Evolutionary conservation across 2,888 invertebrate genomes (phyloP).

Genomic region (Lasioglossum pauxillum): DNA sequence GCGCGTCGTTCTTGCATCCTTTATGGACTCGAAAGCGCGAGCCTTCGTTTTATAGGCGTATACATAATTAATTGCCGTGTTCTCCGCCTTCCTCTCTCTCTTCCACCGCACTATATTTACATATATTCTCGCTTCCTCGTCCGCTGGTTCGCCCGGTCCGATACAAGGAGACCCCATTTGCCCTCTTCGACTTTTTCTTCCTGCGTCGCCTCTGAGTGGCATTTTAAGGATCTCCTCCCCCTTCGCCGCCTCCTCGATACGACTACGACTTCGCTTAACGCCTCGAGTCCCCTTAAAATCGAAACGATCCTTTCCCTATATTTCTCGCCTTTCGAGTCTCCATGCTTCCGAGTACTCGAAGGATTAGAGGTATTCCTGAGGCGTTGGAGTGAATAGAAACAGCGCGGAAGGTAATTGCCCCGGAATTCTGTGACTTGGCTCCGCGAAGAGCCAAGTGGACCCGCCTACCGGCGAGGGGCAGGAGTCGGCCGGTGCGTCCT

Average conservation of each 20-base stretch:
- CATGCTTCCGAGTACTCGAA: background rate
- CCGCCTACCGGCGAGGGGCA: background rate
- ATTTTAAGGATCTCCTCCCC: slow-evolving; percentile 50
- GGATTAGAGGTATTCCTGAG: background rate
- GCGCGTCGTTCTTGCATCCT: slow-evolving; percentile 59
- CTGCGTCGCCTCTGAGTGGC: slow-evolving; percentile 38
- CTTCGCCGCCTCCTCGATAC: slow-evolving; percentile 19
- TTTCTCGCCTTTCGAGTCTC: slow-evolving; percentile 12
- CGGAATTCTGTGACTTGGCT: background rate
- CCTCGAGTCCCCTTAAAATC: slow-evolving; percentile 19
- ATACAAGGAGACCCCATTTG: slow-evolving; percentile 58
- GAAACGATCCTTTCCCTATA: slow-evolving; percentile 10
- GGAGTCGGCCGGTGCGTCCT: background rate
- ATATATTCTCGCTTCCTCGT: slow-evolving; percentile 62
- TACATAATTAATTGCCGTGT: slow-evolving; percentile 76
- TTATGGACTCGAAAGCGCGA: slow-evolving; percentile 72
- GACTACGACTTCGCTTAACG: slow-evolving; percentile 16
- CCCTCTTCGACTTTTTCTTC: slow-evolving; percentile 44
- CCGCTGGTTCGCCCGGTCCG: slow-evolving; percentile 41
- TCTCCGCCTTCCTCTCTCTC: slow-evolving; percentile 49
- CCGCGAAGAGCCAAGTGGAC: background rate
- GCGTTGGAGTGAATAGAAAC: background rate
- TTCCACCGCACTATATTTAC: slow-evolving; percentile 50
- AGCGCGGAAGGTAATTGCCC: background rate
- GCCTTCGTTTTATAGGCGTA: slow-evolving; percentile 74